Evolutionary conservation across 2,797 vertebrate genomes (phyloP), one percentile per base, ranked within the genome.

Genomic region (Phaenicophaeus curvirostris): DNA sequence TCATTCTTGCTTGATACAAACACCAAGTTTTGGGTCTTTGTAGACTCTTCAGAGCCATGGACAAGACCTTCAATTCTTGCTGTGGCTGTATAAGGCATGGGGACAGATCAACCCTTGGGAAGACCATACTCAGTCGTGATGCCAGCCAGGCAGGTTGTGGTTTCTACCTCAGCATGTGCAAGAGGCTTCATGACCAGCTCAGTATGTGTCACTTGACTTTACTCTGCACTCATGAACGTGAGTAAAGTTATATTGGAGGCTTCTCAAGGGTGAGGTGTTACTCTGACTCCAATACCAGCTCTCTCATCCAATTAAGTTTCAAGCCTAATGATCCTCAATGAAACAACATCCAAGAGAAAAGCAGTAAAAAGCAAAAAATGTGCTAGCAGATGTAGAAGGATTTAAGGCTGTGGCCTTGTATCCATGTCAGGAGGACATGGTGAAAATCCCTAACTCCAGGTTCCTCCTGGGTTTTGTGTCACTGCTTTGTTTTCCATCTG

Each of bases 111-210:
- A 63, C 7, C 12, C 14, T 20, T 37, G 62, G 20, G 12, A 37
- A 81, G 12, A 5, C 13, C 21, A 2, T 4, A 17, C 5, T 25
- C 15, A 5, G 0, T 27, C 35, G 18, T 0, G 1, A 5, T 39
- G 27, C 6, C 33, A 59, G 4, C 2, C 18, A 39, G n/a, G 6
- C 15, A 67, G 8, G 30, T 16, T 24, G 3, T 39, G 7, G 4
- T 39, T 72, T 39, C 59, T 28, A 27, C 5, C 25, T 44, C 77
- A 80, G 6, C 10, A 30, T 2, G 0, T 2, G 8, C 27, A 39
- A 53, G 15, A 42, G 39, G 11, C 20, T 83, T 62, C 37, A 51
- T 21, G 79, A 59, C 4, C 30, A 58, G 18, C 9, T 84, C n/a
- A 1, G 0, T 12, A 11, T 27, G 54, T 53, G 11, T 10, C 57